A percentile compares a stretch with the other conserved stretches of the same genome.
These are phyloP conservation scores for Dimorphilus gyrociliatus DNA, from an alignment of 2,888 invertebrate genomes.

Conservation along the genomic window DNA sequence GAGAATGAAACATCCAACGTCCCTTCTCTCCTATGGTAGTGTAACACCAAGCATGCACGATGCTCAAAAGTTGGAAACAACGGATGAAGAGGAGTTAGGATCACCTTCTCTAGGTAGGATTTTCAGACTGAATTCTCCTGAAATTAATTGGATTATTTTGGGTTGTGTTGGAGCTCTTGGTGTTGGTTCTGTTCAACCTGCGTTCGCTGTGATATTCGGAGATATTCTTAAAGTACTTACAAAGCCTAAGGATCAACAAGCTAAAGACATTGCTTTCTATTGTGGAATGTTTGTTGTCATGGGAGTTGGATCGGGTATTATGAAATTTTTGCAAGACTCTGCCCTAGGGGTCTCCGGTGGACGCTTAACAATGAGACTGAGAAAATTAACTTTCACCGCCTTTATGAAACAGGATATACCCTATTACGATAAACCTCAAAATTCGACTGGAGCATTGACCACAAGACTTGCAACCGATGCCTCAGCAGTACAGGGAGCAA, in stretches of 20 bases:
- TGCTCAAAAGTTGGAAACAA: no score
- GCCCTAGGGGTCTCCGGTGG: constrained; percentile 5
- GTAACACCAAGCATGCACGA: no score
- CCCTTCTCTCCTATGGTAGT: no score
- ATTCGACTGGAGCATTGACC: constrained; percentile 25
- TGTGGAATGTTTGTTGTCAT: constrained; percentile 10
- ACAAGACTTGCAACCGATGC: constrained; percentile 30
- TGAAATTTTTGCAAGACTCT: constrained; percentile 15
- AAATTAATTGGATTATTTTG: constrained; percentile 32
- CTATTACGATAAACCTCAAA: constrained; percentile 26
- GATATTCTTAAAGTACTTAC: constrained; percentile 21
- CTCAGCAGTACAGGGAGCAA: constrained; percentile 27
- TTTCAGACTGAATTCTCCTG: constrained; percentile 32
- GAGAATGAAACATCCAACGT: no score
- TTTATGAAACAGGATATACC: constrained; percentile 11
- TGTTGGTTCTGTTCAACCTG: constrained; percentile 39
- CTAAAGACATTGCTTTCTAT: constrained; percentile 7
- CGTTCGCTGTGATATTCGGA: constrained; percentile 41
- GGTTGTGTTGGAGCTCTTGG: constrained; percentile 33
- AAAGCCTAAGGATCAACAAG: constrained; percentile 5
- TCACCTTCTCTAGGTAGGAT: constrained; percentile 15
- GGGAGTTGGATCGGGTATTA: constrained; percentile 8
- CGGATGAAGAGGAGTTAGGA: constrained; percentile 4
- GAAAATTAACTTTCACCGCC: constrained; percentile 6
- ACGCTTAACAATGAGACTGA: constrained; percentile 7